Base-by-base conservation (phyloP, 2,113 vertebrate genomes). In the Apistogramma diplotaenia region DNA sequence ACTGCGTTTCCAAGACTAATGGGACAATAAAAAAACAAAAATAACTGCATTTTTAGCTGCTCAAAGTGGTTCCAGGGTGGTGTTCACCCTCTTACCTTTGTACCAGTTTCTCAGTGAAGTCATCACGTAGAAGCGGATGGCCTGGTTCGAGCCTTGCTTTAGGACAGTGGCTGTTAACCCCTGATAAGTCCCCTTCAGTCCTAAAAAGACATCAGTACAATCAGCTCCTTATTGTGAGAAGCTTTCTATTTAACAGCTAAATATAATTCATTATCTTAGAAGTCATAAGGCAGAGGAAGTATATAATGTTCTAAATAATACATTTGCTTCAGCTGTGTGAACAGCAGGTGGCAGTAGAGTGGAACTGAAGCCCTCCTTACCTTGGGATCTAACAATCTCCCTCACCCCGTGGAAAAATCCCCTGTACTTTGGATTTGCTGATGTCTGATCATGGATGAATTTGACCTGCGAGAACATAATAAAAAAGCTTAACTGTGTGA, bases 141-240 rank as follows among this genome's bases (percentile, higher is more conserved):
- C 98, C 91, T 99, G 98, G 90, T 99, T 99, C 2, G 98, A 99
- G 21, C 98, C 98, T 85, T 99, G 98, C 85, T 99, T 99, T 76
- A 99, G 92, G 8, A 99, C 87, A 0, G 98, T 99, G 2, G 98
- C 98, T 0, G 98, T 99, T 12, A 99, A 92, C 40, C 98, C 98
- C 85, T 99, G 98, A 86, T 99, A 99, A 0, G 97, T 99, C 74
- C 98, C 98, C 85, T 86, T 97, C 18, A 99, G 84, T 6, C 98
- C 98, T 99, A 86, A 4, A 43, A 13, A 62, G 0, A 67, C 33
- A 79, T 6, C 53, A 74, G 61, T 55, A 27, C 54, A 49, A 55
- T n/a, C 27, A 70, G 49, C 56, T n/a, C 25, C 51, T 19, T 53
- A 70, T 4, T 6, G 37, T 8, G 21, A 33, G n/a, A 59, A n/a